These are phyloP conservation scores for Calidris pugnax DNA, from an alignment of 2,113 vertebrate species.

Conservation along the genomic window DNA sequence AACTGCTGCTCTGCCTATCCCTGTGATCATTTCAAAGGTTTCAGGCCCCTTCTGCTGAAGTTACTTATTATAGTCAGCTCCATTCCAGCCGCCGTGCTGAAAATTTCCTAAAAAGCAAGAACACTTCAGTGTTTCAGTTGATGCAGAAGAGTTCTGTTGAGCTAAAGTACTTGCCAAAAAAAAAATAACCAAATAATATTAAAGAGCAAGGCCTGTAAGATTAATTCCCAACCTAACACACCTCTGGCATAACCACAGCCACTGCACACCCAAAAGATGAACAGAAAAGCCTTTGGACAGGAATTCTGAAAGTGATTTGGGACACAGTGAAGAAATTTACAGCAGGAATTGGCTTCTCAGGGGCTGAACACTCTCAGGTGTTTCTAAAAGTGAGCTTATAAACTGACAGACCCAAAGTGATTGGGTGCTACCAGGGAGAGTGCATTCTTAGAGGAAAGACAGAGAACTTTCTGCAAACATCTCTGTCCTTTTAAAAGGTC, in stretches of 20 bases:
- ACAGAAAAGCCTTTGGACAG: neutral
- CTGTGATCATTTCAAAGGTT: conserved; percentile 18
- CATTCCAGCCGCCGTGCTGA: neutral
- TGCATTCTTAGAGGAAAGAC: neutral
- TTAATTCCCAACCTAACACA: fast-evolving
- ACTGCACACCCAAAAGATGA: neutral
- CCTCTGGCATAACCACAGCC: neutral
- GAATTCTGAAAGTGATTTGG: neutral
- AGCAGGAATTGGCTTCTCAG: neutral
- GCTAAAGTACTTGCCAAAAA: neutral
- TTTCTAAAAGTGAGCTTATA: neutral
- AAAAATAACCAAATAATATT: neutral
- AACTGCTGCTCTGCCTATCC: neutral
- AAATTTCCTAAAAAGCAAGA: neutral
- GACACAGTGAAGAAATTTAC: neutral
- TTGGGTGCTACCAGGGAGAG: neutral
- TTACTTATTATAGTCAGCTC: neutral
- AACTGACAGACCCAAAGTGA: too few species aligned
- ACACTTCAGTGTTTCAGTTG: neutral
- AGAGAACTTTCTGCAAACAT: neutral
- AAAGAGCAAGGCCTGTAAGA: neutral
- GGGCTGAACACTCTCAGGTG: neutral
- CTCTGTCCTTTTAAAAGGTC: neutral
- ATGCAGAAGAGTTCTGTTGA: neutral
- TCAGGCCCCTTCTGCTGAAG: neutral